Evolutionary conservation across 2,888 invertebrate species (phyloP).

Genomic region (Oscheius sp.): DNA sequence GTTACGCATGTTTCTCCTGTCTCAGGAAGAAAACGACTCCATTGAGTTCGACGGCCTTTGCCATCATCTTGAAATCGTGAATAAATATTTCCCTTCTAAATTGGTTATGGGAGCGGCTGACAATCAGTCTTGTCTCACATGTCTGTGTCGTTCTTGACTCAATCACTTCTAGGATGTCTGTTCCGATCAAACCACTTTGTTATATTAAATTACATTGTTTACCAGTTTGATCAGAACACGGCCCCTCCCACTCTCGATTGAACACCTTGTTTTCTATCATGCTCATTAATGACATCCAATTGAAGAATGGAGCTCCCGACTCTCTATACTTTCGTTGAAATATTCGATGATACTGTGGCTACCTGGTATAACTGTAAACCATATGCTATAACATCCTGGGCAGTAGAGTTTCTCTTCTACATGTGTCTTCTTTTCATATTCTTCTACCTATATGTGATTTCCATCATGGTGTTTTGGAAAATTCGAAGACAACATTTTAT

Average conservation of each 20-base stretch:
- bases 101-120: too few species aligned
- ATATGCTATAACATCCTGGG: background rate
- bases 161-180: too few species aligned
- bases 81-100: too few species aligned
- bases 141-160: too few species aligned
- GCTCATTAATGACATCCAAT: background rate
- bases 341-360: background rate
- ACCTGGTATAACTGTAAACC: slow-evolving; percentile 8
- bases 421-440: background rate
- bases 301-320: background rate
- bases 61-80: too few species aligned
- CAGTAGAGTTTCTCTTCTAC: slow-evolving; percentile 17
- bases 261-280: too few species aligned
- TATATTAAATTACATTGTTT: too few species aligned
- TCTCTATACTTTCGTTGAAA: background rate
- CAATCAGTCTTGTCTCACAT: too few species aligned
- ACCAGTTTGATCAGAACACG: too few species aligned
- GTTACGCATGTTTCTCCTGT: slow-evolving; percentile 1
- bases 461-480: background rate
- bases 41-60: background rate
- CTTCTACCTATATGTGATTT: slow-evolving; percentile 19
- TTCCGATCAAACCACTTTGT: too few species aligned
- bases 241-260: too few species aligned
- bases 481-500: background rate
- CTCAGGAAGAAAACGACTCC: background rate